These are phyloP conservation scores for Chrysemys picta DNA, from an alignment of 2,113 vertebrate genomes.

Conservation along the genomic window DNA sequence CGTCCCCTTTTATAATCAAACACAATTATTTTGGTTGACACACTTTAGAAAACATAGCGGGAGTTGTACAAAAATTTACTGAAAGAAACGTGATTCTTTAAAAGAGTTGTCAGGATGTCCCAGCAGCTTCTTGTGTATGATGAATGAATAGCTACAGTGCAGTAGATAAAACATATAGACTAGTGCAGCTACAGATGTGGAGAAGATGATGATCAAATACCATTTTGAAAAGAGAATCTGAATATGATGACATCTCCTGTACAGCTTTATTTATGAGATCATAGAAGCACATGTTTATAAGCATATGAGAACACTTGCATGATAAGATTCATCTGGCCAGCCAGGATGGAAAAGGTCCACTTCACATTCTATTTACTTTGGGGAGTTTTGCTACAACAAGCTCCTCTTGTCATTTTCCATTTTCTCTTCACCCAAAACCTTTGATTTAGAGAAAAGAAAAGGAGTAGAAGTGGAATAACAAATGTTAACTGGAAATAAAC, in stretches of 20 bases:
- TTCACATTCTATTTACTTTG: not conserved
- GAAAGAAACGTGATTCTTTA: not conserved
- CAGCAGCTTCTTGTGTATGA: not conserved
- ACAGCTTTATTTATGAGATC: not conserved
- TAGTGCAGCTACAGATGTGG: not conserved
- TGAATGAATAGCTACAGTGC: not conserved
- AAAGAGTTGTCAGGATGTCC: not conserved
- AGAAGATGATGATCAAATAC: not conserved
- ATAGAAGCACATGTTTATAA: not conserved
- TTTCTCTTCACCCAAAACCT: not conserved
- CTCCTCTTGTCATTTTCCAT: not conserved
- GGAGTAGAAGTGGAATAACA: not conserved
- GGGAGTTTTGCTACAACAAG: not conserved
- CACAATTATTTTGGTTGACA: not conserved
- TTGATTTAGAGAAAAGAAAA: not conserved
- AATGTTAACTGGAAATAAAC: not conserved
- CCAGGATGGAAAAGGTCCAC: fast-evolving
- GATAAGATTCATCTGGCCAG: not conserved
- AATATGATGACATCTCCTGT: not conserved
- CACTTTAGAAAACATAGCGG: not conserved
- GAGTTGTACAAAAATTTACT: not conserved
- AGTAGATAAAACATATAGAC: not conserved
- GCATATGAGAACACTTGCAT: not conserved
- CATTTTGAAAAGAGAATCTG: not conserved
- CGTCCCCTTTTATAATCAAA: not conserved